Conservation (phyloP, 2,113 vertebrate species). For the Scomber japonicus region DNA sequence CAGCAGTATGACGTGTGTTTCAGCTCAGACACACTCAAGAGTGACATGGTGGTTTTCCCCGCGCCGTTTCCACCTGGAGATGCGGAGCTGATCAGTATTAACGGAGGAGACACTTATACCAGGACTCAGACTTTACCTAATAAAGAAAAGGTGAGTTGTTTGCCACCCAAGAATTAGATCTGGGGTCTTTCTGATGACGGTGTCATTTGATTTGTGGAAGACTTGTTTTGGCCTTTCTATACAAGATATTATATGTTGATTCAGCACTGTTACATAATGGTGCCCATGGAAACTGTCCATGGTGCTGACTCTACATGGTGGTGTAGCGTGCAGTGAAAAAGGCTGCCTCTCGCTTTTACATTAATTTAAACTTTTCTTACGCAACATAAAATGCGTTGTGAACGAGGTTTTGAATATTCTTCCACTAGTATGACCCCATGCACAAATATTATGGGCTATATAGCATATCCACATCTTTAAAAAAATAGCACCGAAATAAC, state of each 20-base stretch:
- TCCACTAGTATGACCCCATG: not conserved
- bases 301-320: slow-evolving; percentile 27
- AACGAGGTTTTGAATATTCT: not conserved
- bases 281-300: slow-evolving; percentile 41
- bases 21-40: slow-evolving; percentile 77
- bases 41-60: slow-evolving; percentile 73
- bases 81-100: slow-evolving; percentile 72
- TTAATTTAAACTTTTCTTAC: not conserved
- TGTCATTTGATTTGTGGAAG: too few species aligned
- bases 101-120: slow-evolving; percentile 67
- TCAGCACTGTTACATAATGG: accelerated
- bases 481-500: not conserved
- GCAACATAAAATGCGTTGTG: too few species aligned
- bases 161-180: not conserved
- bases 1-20: slow-evolving; percentile 78
- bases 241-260: not conserved
- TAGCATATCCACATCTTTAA: accelerated
- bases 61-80: slow-evolving; percentile 56
- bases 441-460: not conserved
- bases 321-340: not conserved
- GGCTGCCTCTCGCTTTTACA: not conserved
- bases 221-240: not conserved
- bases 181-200: too few species aligned
- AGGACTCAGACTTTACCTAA: slow-evolving; percentile 73
- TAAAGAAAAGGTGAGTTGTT: slow-evolving; percentile 73